These are phyloP conservation scores for Erythrolamprus reginae DNA, from an alignment of 2,113 vertebrate genomes.

Conservation along the genomic window DNA sequence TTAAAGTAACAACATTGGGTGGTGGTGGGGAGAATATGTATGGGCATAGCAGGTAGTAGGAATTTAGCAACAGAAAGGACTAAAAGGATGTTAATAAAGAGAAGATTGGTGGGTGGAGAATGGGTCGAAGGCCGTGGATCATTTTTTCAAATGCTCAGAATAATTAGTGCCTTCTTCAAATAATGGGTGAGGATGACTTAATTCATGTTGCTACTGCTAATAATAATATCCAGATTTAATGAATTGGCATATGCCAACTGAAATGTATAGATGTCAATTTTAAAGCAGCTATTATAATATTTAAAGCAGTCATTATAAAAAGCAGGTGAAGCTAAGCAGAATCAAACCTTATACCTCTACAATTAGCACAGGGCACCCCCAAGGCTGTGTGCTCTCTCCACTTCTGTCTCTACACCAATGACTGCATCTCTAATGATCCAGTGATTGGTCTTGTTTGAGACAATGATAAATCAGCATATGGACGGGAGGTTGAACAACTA, in stretches of 20 bases:
- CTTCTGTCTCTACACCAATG: too few species aligned
- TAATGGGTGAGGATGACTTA: background rate
- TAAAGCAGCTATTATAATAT: background rate
- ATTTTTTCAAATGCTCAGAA: background rate
- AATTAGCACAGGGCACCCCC: too few species aligned
- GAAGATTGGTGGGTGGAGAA: background rate
- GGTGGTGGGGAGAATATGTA: too few species aligned
- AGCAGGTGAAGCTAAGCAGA: too few species aligned
- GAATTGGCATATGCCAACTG: background rate
- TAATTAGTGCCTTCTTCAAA: background rate
- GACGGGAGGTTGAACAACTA: too few species aligned
- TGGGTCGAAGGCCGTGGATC: background rate
- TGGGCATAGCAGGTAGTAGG: background rate
- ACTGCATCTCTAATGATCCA: too few species aligned
- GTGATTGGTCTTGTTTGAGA: too few species aligned
- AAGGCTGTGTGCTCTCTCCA: too few species aligned
- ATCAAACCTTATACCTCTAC: too few species aligned
- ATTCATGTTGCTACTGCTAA: background rate
- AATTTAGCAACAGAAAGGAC: background rate
- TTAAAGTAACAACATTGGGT: background rate
- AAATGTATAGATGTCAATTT: background rate
- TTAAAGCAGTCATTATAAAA: background rate
- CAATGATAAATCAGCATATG: too few species aligned
- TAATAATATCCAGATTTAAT: background rate
- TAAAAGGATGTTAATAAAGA: background rate